Conservation (phyloP, 2,113 vertebrate genomes). For the Cygnus atratus region DNA sequence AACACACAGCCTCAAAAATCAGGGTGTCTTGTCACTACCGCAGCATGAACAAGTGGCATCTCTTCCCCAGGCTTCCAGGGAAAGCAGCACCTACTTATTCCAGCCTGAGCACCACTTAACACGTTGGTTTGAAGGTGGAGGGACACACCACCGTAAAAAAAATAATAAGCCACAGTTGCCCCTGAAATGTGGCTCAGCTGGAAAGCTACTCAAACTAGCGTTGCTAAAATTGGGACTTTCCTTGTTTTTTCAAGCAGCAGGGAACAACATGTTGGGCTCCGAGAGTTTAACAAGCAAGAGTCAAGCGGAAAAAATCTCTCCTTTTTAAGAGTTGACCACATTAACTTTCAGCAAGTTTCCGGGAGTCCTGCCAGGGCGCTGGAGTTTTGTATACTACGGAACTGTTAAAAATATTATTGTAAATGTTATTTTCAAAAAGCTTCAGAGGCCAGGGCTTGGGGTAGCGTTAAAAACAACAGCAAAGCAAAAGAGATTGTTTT, state of each 20-base stretch:
- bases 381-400: slow-evolving; percentile 66
- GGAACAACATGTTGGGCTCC: slow-evolving; percentile 60
- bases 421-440: slow-evolving; percentile 61
- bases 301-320: slow-evolving; percentile 70
- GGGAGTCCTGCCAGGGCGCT: slow-evolving; percentile 64
- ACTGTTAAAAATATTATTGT: slow-evolving; percentile 73
- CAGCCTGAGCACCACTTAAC: slow-evolving; percentile 2
- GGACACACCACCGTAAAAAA: background rate
- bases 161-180: background rate
- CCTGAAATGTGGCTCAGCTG: slow-evolving; percentile 21
- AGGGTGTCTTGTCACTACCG: background rate
- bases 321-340: slow-evolving; percentile 68
- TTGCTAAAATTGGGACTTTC: slow-evolving; percentile 66
- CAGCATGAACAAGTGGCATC: background rate
- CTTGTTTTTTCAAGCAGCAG: slow-evolving; percentile 65
- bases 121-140: background rate
- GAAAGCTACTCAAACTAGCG: slow-evolving; percentile 43
- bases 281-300: slow-evolving; percentile 65
- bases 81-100: background rate
- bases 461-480: slow-evolving; percentile 48
- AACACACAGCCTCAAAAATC: background rate
- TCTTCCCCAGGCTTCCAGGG: background rate
- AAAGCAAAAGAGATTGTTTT: slow-evolving; percentile 24
- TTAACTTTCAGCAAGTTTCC: slow-evolving; percentile 72
- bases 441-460: slow-evolving; percentile 38